Evolutionary conservation across 2,113 vertebrate species (phyloP).

Genomic region (Helogale parvula): DNA sequence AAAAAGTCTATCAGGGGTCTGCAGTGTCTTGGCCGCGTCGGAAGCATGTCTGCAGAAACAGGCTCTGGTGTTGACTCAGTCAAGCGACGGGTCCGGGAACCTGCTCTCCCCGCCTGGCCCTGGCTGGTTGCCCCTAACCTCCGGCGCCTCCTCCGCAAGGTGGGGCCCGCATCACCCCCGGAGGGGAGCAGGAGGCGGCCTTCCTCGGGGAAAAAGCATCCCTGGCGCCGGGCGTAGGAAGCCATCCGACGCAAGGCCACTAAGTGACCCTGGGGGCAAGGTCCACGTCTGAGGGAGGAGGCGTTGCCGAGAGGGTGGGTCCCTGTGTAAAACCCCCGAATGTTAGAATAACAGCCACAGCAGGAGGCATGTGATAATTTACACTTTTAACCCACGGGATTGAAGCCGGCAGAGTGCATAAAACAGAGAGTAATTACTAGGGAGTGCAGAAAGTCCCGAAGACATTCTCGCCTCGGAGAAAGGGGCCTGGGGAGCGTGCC

Average conservation of each 20-base stretch:
- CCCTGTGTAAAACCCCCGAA: neutral
- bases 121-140: rapidly evolving
- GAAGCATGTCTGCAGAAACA: neutral
- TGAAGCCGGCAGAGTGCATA: slow-evolving; percentile 33
- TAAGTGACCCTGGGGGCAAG: rapidly evolving
- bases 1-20: neutral
- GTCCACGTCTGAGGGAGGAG: rapidly evolving
- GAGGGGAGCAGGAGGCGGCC: neutral
- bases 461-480: neutral
- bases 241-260: neutral
- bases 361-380: slow-evolving; percentile 28
- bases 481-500: neutral
- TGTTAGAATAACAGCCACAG: neutral
- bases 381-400: slow-evolving; percentile 21
- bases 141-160: neutral
- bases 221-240: rapidly evolving
- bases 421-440: neutral
- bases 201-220: neutral
- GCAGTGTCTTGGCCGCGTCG: rapidly evolving
- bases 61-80: rapidly evolving
- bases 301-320: rapidly evolving
- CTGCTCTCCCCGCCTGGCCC: rapidly evolving
- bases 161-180: rapidly evolving
- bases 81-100: rapidly evolving
- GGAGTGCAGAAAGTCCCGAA: neutral